Percentiles rank a stretch among this genome's conserved stretches.
Conservation (phyloP, 2,113 vertebrate species). For the Andinoacara biseriatus region DNA sequence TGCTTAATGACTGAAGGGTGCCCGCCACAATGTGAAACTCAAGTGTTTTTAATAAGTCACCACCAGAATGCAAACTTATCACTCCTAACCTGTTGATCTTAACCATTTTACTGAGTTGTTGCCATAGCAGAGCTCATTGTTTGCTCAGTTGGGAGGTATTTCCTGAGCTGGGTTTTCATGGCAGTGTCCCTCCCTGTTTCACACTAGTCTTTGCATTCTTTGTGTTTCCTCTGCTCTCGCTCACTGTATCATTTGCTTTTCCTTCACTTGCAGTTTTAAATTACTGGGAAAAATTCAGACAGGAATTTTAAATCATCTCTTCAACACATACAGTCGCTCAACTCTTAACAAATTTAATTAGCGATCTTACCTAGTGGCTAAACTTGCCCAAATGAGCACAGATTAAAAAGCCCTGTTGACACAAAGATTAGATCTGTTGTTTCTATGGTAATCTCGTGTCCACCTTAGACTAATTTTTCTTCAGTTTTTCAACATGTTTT, state of each 20-base stretch:
- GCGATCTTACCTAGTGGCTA: neutral
- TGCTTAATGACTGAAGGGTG: neutral
- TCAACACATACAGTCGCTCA: neutral
- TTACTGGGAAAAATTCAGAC: neutral
- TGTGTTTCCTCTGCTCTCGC: neutral
- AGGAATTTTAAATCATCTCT: neutral
- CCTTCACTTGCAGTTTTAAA: neutral
- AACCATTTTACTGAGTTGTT: neutral
- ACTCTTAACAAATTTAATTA: neutral
- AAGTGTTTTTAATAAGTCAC: neutral
- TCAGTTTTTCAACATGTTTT: constrained; percentile 34
- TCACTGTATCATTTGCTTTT: neutral
- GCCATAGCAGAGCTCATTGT: constrained; percentile 3
- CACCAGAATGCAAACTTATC: neutral
- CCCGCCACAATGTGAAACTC: neutral
- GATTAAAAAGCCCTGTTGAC: neutral
- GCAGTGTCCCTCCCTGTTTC: neutral
- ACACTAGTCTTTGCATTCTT: neutral
- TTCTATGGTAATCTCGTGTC: neutral
- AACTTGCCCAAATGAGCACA: neutral
- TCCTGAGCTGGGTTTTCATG: constrained; percentile 3
- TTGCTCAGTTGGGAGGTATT: neutral
- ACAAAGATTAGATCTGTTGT: neutral
- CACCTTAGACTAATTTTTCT: neutral
- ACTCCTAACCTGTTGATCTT: neutral